Percentiles rank a stretch among this genome's conserved stretches.
Conservation (phyloP, 2,113 vertebrate species). For the Perca schrenkii region DNA sequence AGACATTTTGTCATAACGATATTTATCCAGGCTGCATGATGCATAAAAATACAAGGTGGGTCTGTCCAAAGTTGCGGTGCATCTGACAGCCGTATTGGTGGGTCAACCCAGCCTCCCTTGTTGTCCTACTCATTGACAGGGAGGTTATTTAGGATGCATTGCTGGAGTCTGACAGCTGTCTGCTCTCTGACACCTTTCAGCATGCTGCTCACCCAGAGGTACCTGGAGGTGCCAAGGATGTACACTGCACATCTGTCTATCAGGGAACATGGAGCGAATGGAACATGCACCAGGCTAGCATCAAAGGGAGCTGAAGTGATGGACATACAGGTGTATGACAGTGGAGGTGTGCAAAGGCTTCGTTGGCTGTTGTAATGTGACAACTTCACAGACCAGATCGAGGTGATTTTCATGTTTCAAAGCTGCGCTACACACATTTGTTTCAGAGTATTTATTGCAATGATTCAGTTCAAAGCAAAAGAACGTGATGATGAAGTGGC, state of each 20-base stretch:
- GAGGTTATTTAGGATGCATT: slow-evolving; percentile 66
- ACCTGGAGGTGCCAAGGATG: slow-evolving; percentile 51
- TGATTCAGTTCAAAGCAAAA: neutral
- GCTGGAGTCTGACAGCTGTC: slow-evolving; percentile 72
- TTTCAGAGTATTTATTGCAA: neutral
- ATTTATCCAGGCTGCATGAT: neutral
- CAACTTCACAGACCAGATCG: neutral
- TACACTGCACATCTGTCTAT: slow-evolving; percentile 72
- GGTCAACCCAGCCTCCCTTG: slow-evolving; percentile 33
- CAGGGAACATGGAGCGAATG: slow-evolving; percentile 55
- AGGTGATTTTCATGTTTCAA: neutral
- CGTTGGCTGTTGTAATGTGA: neutral
- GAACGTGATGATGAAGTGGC: neutral
- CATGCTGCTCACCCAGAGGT: slow-evolving; percentile 56
- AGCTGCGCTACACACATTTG: neutral
- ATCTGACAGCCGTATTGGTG: slow-evolving; percentile 33
- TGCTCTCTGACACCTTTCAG: slow-evolving; percentile 52
- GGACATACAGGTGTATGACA: slow-evolving; percentile 26
- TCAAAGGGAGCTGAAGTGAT: slow-evolving; percentile 53
- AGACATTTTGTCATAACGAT: neutral
- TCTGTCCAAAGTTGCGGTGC: slow-evolving; percentile 9
- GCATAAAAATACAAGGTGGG: neutral
- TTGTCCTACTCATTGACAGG: slow-evolving; percentile 64
- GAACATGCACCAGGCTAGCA: slow-evolving; percentile 39
- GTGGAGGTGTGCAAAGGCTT: neutral